Conservation (phyloP, 2,888 invertebrate species). For the Meliscaeva auricollis region DNA sequence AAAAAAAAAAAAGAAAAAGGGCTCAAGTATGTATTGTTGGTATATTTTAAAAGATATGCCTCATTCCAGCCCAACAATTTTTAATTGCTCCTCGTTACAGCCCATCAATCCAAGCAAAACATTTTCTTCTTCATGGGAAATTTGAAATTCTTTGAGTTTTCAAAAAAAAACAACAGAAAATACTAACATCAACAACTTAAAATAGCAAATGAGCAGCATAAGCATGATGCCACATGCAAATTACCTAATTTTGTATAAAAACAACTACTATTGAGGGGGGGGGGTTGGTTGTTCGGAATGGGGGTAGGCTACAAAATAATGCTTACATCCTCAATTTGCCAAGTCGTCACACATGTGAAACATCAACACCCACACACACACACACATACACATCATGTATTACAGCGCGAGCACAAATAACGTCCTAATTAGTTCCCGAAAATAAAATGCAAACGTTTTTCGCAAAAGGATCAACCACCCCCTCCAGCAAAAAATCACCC, state of each 20-base stretch:
- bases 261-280: slow-evolving; percentile 1
- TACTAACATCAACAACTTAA: slow-evolving; percentile 4
- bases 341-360: slow-evolving; percentile 71
- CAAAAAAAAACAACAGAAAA: neutral
- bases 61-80: slow-evolving; percentile 37
- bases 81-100: slow-evolving; percentile 69
- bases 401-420: slow-evolving; percentile 61
- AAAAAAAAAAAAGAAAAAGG: too few species aligned
- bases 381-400: neutral
- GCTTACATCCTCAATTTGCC: slow-evolving; percentile 72
- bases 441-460: slow-evolving; percentile 76
- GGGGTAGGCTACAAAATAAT: slow-evolving; percentile 26
- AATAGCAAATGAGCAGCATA: slow-evolving; percentile 22
- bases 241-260: slow-evolving; percentile 20
- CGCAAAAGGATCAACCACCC: slow-evolving; percentile 40
- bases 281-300: neutral
- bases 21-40: slow-evolving; percentile 20
- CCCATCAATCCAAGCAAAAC: slow-evolving; percentile 65
- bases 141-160: slow-evolving; percentile 40
- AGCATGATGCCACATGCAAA: slow-evolving; percentile 54
- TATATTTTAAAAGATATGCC: slow-evolving; percentile 21
- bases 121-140: slow-evolving; percentile 41
- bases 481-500: slow-evolving; percentile 18
- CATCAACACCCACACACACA: slow-evolving; percentile 45
- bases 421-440: slow-evolving; percentile 75